These are phyloP conservation scores for Phania funesta DNA, from an alignment of 2,888 invertebrate genomes.

Conservation along the genomic window DNA sequence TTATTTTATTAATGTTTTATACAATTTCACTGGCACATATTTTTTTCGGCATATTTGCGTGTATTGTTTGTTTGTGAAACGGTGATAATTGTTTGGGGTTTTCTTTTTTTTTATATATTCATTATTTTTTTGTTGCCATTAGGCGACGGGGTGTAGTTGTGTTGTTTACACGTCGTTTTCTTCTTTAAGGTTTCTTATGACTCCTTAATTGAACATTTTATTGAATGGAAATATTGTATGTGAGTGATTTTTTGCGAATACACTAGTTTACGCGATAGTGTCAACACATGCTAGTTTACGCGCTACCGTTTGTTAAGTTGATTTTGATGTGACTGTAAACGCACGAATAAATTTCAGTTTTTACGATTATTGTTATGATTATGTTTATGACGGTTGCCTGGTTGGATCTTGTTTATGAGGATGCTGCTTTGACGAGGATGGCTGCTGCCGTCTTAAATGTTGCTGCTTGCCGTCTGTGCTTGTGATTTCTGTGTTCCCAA, in stretches of 20 bases:
- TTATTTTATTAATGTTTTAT: slow-evolving; percentile 6
- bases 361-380: slow-evolving; percentile 79
- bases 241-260: slow-evolving; percentile 17
- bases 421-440: slow-evolving; percentile 51
- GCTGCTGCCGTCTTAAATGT: slow-evolving; percentile 68
- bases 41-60: slow-evolving; percentile 25
- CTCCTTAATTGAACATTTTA: slow-evolving; percentile 32
- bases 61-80: slow-evolving; percentile 4
- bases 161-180: slow-evolving; percentile 52
- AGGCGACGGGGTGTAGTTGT: slow-evolving; percentile 55
- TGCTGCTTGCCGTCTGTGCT: slow-evolving; percentile 50
- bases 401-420: slow-evolving; percentile 42
- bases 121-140: slow-evolving; percentile 53
- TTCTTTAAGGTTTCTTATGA: slow-evolving; percentile 15
- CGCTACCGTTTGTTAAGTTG: slow-evolving; percentile 61
- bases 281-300: slow-evolving; percentile 37
- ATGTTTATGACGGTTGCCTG: slow-evolving; percentile 73
- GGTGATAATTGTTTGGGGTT: slow-evolving; percentile 33
- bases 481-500: slow-evolving; percentile 52
- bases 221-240: slow-evolving; percentile 19
- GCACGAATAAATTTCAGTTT: slow-evolving; percentile 69
- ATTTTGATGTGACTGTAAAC: slow-evolving; percentile 62
- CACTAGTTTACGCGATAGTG: slow-evolving; percentile 27
- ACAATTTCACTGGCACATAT: slow-evolving; percentile 10
- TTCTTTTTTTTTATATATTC: slow-evolving; percentile 17